These are phyloP conservation scores for Polydesmus complanatus DNA, from an alignment of 2,888 invertebrate species.

Conservation along the genomic window DNA sequence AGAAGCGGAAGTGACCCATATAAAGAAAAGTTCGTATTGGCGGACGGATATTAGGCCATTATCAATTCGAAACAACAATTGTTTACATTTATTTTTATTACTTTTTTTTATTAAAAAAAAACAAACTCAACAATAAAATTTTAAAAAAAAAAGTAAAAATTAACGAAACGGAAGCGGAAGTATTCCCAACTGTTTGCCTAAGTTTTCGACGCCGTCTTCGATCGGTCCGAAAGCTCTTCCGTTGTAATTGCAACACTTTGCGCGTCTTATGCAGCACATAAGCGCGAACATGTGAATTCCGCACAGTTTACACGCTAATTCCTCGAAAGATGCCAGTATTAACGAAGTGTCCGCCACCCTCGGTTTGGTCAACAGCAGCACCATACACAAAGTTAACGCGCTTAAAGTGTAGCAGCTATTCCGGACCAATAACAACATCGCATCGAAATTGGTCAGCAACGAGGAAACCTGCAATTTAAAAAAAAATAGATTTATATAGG, in stretches of 20 bases:
- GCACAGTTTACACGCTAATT: conserved; percentile 4
- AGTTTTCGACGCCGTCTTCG: conserved; percentile 6
- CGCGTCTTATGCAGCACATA: conserved; percentile 8
- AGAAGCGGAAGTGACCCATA: too few species aligned
- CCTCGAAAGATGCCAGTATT: not conserved
- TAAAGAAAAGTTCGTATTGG: too few species aligned
- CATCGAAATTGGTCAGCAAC: too few species aligned
- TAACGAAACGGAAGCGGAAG: not conserved
- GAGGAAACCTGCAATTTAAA: too few species aligned
- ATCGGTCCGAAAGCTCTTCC: conserved; percentile 11
- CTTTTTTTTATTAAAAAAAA: not conserved
- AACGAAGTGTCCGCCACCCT: not conserved
- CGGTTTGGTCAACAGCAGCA: too few species aligned
- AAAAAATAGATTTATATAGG: too few species aligned
- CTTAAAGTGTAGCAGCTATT: too few species aligned
- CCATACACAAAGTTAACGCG: too few species aligned
- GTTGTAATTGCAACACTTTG: conserved; percentile 10
- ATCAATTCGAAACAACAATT: too few species aligned
- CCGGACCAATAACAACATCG: too few species aligned
- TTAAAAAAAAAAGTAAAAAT: not conserved
- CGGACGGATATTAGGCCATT: too few species aligned
- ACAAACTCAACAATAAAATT: not conserved
- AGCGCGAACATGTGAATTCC: conserved; percentile 9
- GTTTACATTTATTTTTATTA: too few species aligned
- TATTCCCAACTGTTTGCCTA: conserved; percentile 9